These are phyloP conservation scores for Metallyticus violacea DNA, from an alignment of 2,888 invertebrate genomes.

Conservation along the genomic window DNA sequence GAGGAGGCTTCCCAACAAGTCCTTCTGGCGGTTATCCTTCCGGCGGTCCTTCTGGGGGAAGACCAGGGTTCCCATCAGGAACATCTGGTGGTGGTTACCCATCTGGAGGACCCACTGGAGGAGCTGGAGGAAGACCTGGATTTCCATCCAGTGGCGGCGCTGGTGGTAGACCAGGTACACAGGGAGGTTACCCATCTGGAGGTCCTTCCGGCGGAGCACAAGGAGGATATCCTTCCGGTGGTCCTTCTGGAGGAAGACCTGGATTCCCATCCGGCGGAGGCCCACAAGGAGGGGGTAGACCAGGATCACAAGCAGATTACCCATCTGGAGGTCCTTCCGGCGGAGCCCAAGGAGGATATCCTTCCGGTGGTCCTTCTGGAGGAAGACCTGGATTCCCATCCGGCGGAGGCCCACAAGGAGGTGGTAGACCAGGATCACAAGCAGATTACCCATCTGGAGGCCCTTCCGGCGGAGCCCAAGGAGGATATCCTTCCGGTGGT, in stretches of 20 bases:
- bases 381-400: conserved; percentile 18
- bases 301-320: conserved; percentile 33
- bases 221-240: conserved; percentile 16
- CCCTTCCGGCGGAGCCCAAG: too few species aligned
- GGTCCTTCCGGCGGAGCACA: conserved; percentile 6
- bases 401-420: too few species aligned
- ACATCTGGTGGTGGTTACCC: conserved; percentile 15
- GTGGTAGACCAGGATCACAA: conserved; percentile 35
- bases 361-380: conserved; percentile 19
- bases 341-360: conserved; percentile 20
- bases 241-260: conserved; percentile 8
- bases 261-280: not conserved
- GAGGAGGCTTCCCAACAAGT: conserved; percentile 23
- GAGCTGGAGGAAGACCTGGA: not conserved
- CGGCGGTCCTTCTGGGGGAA: conserved; percentile 6
- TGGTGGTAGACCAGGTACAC: not conserved
- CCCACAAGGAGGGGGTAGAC: conserved; percentile 22
- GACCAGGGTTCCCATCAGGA: conserved; percentile 23
- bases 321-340: conserved; percentile 23
- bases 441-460: conserved; percentile 33
- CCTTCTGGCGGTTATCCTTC: conserved; percentile 14
- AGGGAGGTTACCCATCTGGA: not conserved
- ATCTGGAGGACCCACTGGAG: conserved; percentile 4
- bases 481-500: conserved; percentile 26
- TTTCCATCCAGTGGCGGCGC: too few species aligned